phyloP scores from a whole-genome alignment of 2,888 invertebrate genomes.

The Troides oblongomaculatus region DNA sequence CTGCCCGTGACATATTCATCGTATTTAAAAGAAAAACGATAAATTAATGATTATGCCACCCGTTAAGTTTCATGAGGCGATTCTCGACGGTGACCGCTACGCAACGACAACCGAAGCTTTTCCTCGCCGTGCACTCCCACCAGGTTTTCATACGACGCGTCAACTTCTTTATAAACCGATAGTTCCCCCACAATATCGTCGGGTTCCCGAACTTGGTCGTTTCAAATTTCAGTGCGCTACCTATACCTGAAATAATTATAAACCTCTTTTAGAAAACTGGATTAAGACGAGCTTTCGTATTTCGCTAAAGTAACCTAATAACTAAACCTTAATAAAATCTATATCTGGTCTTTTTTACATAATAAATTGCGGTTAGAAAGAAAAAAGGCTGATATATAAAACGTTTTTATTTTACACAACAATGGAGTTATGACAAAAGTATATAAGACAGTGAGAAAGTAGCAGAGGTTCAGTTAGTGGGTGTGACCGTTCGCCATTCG shows the following conservation, averaged over 20 bases:
- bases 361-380: background rate
- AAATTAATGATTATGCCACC: slow-evolving; percentile 65
- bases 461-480: slow-evolving; percentile 32
- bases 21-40: background rate
- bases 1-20: background rate
- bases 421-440: background rate
- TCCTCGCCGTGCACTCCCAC: slow-evolving; percentile 69
- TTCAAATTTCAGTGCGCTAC: slow-evolving; percentile 48
- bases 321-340: background rate
- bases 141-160: slow-evolving; percentile 59
- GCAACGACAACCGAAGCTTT: slow-evolving; percentile 58
- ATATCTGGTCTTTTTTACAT: no score
- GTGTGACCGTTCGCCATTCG: slow-evolving; percentile 42
- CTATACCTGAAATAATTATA: slow-evolving; percentile 31
- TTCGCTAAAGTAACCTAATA: background rate
- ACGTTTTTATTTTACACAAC: background rate
- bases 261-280: slow-evolving; percentile 34
- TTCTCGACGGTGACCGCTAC: slow-evolving; percentile 62
- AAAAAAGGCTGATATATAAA: background rate
- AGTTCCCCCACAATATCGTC: slow-evolving; percentile 66
- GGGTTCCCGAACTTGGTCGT: slow-evolving; percentile 64
- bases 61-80: slow-evolving; percentile 59
- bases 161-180: slow-evolving; percentile 64
- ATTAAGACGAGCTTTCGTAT: slow-evolving; percentile 38
- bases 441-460: background rate